Base-by-base conservation (phyloP, 2,797 vertebrate species). In the Acrocephalus scirpaceus region DNA sequence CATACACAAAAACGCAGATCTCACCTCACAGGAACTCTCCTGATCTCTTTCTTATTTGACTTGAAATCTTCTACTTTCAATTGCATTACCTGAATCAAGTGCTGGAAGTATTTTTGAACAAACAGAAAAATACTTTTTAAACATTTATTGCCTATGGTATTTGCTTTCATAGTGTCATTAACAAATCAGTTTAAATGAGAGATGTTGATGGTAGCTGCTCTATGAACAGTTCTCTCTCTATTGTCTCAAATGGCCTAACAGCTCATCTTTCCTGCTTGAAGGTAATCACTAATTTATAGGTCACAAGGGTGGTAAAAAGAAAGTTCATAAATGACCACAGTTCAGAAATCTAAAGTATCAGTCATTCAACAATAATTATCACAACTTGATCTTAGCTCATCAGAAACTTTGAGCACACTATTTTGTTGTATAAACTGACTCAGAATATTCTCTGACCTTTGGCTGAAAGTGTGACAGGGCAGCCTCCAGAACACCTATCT, bases 241-340 rank as follows among this genome's bases (percentile, higher is more conserved):
- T 70, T 89, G 78, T 96, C 86, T 94, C 92, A 89, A 89, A 93
- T 91, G 57, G 89, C 87, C 21, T 71, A 88, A 38, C 57, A 87
- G 87, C 64, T 95, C 85, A 92, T 85, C 85, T 95, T 91, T 94
- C 87, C 65, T 77, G 23, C 84, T 83, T 77, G 53, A 64, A 67
- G 30, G 30, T 92, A 50, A 90, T 94, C 42, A 91, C 40, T 90
- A 95, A 92, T 92, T 96, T 80, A 93, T 90, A 92, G 29, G 45
- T 34, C 9, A 61, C 34, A 60, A 70, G 29, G 5, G 18, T 57
- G 67, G 57, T 73, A 79, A 92, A 93, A 94, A 90, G 16, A 60
- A 93, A 53, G n/a, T 80, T 89, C 40, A 88, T 79, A 92, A 77
- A 70, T 26, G 38, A 66, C 32, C 6, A 4, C 20, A 91, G 45